Evolutionary conservation across 2,888 invertebrate genomes (phyloP), one percentile per base, ranked within the genome.

Genomic region (Clivina fossor): DNA sequence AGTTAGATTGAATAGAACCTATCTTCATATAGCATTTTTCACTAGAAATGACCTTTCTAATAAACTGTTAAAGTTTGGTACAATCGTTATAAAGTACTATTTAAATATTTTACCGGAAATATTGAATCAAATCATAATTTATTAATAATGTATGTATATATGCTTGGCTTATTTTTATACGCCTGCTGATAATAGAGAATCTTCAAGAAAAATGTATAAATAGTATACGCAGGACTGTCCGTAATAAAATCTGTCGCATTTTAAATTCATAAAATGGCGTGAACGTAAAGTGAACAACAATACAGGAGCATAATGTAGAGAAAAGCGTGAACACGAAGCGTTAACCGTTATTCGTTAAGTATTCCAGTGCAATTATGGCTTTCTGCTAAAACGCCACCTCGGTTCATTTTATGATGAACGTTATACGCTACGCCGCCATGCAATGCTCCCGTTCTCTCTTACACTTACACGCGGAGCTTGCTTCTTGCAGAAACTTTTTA

Each of bases 401-500:
- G 26, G 53, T 30, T 18, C 40, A 44, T 44, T 44, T 53, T 53
- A 53, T 53, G 44, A 44, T 37, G 33, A 35, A 38, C 38, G 16
- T n/a, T 15, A 4, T 2, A 19, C 8, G 15, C 37, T 22, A 11
- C 4, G 9, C 13, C 16, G 18, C 11, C 18, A 33, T 32, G 33
- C 19, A 15, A 19, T 7, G 15, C 16, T 35, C 11, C 20, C 38
- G 13, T 9, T 16, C 18, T 7, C 4, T 2, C 15, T 26, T 32
- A n/a, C n/a, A n/a, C n/a, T n/a, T n/a, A n/a, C n/a, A n/a, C 32
- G 32, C 43, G 9, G 16, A 13, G 40, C 20, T 11, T 20, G 4
- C 30, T 44, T 26, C 53, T 53, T 53, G 41, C 44, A 44, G 43
- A 53, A 53, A 53, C 44, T 53, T 53, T 53, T 53, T 53, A 53